Base-by-base conservation (phyloP, 1,140 invertebrate species). In the Phortica variegata region DNA sequence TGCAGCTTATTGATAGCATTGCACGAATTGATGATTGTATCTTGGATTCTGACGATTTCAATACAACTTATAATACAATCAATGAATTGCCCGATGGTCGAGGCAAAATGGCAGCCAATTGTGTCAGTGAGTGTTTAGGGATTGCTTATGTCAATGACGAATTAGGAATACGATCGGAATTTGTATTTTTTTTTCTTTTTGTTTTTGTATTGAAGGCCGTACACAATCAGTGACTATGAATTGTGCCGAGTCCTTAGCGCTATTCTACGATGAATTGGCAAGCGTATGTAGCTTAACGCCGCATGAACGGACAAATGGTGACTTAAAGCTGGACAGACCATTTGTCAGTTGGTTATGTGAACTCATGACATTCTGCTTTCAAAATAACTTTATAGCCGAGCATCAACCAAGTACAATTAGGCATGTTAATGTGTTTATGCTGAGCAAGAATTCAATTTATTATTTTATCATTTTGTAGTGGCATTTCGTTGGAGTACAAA, bases 181-280 rank as follows among this genome's bases (percentile, higher is more conserved):
- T 29, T 6, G 13, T 36, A 17, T 7, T n/a, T 15, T 6, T 4
- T 34, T 34, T 34, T 8, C 13, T 8, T n/a, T 8, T n/a, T 18
- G 5, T 26, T 19, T 26, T n/a, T 31, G 47, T 13, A 59, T 40
- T 48, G 12, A 61, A 72, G 75, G 65, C 26, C 60, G 77, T 26
- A 68, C 73, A 1, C 63, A 69, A 31, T 65, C 60, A 17, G 59
- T 73, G 8, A 61, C 69, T 23, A 47, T 52, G 7, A 58, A 56
- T 33, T 72, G 56, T 43, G 77, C 83, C 2, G 80, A 84, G 49
- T 78, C 81, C 39, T 75, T 83, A 53, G 83, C 82, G 15, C 77
- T 89, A 15, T 88, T 86, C 62, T 89, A 87, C 68, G 88, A 91
- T 77, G 84, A 88, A 68, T 66, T 91, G 19, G 81, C 83, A 10